phyloP scores from a whole-genome alignment of 35 echinoderm and acorn worm genomes.

The Chiridota heheva region DNA sequence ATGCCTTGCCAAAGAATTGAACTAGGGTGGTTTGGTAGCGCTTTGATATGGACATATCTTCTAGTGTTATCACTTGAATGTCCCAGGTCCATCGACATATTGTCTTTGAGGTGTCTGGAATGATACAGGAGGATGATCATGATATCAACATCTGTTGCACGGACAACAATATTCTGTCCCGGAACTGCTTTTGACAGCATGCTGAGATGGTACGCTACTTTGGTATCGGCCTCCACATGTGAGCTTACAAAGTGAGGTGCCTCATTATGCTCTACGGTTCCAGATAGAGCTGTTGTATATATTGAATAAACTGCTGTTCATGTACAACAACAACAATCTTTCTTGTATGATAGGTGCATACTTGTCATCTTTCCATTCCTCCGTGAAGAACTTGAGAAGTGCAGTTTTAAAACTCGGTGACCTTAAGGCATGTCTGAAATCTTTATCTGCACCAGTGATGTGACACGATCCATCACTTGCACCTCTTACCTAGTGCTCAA shows the following conservation, averaged over 20 bases:
- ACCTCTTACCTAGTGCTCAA: neutral
- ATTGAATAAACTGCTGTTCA: conserved; percentile 1
- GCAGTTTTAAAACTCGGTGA: neutral
- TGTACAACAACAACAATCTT: neutral
- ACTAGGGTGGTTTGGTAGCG: too few species aligned
- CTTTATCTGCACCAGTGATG: neutral
- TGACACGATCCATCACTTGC: neutral
- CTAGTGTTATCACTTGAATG: too few species aligned
- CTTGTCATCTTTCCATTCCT: conserved; percentile 7
- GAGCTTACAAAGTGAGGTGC: neutral
- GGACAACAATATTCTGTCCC: too few species aligned
- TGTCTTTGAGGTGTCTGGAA: too few species aligned
- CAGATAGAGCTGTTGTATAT: neutral
- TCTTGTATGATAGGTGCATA: neutral
- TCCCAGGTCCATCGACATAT: too few species aligned
- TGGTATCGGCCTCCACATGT: too few species aligned
- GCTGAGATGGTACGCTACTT: too few species aligned
- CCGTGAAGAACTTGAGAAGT: neutral
- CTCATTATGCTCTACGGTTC: neutral
- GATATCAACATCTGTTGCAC: too few species aligned
- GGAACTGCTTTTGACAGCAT: too few species aligned
- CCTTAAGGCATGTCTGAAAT: neutral
- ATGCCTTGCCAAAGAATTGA: too few species aligned
- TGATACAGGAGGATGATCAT: too few species aligned
- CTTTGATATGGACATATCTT: too few species aligned